Evolutionary conservation across 2,113 vertebrate genomes (phyloP).

Genomic region (Passer domesticus): DNA sequence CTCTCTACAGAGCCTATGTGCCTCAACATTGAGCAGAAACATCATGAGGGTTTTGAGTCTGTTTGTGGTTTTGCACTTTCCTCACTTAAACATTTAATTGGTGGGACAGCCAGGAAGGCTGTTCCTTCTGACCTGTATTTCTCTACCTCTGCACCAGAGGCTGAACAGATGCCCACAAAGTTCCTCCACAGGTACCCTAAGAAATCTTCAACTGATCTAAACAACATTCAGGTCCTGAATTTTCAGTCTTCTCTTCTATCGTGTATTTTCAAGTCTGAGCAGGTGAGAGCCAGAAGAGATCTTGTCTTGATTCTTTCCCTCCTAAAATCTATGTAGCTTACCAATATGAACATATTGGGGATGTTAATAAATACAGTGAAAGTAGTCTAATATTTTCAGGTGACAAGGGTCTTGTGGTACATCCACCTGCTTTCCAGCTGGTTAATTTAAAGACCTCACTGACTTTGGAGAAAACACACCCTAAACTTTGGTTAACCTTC

Average conservation of each 20-base stretch:
- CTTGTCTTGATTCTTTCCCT: background rate
- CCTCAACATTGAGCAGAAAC: background rate
- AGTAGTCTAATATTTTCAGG: background rate
- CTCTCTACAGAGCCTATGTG: background rate
- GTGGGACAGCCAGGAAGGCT: background rate
- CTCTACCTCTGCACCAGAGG: background rate
- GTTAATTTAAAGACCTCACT: background rate
- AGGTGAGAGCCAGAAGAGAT: background rate
- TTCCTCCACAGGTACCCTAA: background rate
- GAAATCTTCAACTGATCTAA: background rate
- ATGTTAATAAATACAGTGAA: background rate
- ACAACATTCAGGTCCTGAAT: background rate
- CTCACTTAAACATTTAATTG: background rate
- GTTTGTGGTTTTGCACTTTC: background rate
- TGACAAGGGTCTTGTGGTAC: background rate
- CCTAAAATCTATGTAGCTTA: background rate
- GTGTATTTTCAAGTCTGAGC: background rate
- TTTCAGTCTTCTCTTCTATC: background rate
- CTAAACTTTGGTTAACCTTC: background rate
- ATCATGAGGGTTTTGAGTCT: background rate
- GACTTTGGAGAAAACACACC: background rate
- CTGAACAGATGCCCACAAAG: background rate
- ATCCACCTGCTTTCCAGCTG: background rate
- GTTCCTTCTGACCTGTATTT: background rate
- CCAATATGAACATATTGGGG: fast-evolving